Percentiles rank a stretch among this genome's conserved stretches.
phyloP scores from a whole-genome alignment of 2,888 invertebrate genomes.

The Drosophila seclusa region DNA sequence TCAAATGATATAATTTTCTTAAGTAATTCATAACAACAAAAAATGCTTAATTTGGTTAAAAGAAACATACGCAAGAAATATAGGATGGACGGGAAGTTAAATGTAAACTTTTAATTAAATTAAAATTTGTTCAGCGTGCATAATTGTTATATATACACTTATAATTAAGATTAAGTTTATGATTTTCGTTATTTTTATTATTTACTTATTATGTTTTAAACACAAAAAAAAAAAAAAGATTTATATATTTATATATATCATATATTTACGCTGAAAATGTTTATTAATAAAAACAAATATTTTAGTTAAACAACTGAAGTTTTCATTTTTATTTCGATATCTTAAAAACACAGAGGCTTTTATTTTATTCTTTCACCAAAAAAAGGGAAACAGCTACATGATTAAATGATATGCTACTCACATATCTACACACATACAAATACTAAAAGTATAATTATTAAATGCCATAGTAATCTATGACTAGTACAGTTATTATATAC shows the following conservation, averaged over 20 bases:
- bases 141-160: constrained; percentile 78
- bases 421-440: constrained; percentile 37
- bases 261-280: constrained; percentile 79
- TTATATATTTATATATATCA: constrained; percentile 64
- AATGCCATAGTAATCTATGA: constrained; percentile 61
- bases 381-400: constrained; percentile 19
- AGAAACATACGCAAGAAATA: constrained; percentile 22
- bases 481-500: constrained; percentile 57
- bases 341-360: constrained; percentile 55
- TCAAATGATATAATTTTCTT: constrained; percentile 28
- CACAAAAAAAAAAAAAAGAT: constrained; percentile 59
- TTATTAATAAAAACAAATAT: constrained; percentile 82
- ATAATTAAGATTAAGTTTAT: constrained; percentile 69
- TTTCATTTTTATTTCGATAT: constrained; percentile 54
- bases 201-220: constrained; percentile 81
- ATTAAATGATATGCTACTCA: constrained; percentile 33
- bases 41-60: constrained; percentile 44
- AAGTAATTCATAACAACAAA: constrained; percentile 44
- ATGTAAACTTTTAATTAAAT: constrained; percentile 58
- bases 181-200: constrained; percentile 80
- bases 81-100: constrained; percentile 40
- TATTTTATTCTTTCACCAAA: constrained; percentile 25
- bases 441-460: constrained; percentile 46
- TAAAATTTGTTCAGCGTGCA: constrained; percentile 72
- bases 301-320: constrained; percentile 76